Evolutionary conservation across 2,113 vertebrate genomes (phyloP), one percentile per base, ranked within the genome.

Genomic region (Origma solitaria): DNA sequence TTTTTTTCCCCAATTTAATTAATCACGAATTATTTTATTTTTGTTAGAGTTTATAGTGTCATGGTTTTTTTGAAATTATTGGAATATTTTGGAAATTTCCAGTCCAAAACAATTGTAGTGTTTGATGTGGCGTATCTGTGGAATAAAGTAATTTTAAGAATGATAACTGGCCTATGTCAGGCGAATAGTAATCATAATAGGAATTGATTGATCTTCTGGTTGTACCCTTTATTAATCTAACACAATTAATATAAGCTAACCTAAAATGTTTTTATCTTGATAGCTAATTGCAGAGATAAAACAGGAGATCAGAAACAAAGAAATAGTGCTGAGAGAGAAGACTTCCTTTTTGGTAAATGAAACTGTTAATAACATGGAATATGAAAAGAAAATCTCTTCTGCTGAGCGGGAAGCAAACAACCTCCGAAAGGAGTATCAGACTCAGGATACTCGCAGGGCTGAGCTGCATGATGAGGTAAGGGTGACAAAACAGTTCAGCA

Each of bases 341-440:
- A 97, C 97, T 82, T 96, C 97, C 50, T 98, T 99, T 94, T 96
- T 99, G 95, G 97, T 98, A 15, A 98, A 95, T 33, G 98, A 99
- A 97, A 97, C 94, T 56, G 97, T 98, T 33, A 99, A 99, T 97
- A 99, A 99, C 51, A 92, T 92, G 91, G 99, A 99, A 40, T 98
- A 95, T n/a, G 98, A 99, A 92, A 99, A 97, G 97, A 99, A 97
- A 95, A 98, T 99, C 69, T 62, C 94, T 13, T 28, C 30, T 16
- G 91, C 97, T 53, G 98, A 98, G n/a, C 97, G 96, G 19, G 98
- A 98, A 90, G 98, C 97, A 40, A 69, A 94, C 49, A 98, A 96
- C 88, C 98, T 98, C 53, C 97, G 95, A 71, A 93, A 90, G 21
- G 98, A 99, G 1, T 95, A 98, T 81, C 99, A 98, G 78, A 69